Conservation (phyloP, 2,888 invertebrate species). For the Limulus polyphemus region DNA sequence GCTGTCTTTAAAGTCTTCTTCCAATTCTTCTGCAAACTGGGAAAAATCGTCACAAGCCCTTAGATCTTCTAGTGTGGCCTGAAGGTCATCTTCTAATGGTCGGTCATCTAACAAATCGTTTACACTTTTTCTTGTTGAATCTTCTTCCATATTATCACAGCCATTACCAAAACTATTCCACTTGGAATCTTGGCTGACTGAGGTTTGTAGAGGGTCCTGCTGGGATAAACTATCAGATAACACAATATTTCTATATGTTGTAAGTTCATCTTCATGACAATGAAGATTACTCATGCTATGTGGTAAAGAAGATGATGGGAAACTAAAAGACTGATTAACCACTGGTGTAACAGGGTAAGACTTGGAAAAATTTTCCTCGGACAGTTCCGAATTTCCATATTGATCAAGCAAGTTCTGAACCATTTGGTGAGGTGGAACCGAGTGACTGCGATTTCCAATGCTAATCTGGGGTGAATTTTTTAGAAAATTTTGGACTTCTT, state of each 20-base stretch:
- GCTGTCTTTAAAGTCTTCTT: slow-evolving; percentile 5
- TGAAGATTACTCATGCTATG: no score
- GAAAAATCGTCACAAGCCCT: slow-evolving; percentile 30
- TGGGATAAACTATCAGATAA: not conserved
- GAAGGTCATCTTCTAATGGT: slow-evolving; percentile 25
- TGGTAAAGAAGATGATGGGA: slow-evolving; percentile 13
- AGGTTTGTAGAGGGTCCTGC: not conserved
- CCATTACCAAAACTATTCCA: slow-evolving; percentile 10
- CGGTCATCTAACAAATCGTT: slow-evolving; percentile 18
- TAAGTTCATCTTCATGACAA: not conserved
- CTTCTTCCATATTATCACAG: slow-evolving; percentile 7
- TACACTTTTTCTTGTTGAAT: slow-evolving; percentile 17
- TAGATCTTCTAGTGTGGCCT: slow-evolving; percentile 27
- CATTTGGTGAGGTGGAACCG: slow-evolving; percentile 58
- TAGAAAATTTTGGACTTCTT: slow-evolving; percentile 17
- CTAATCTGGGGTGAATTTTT: slow-evolving; percentile 7
- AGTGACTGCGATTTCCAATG: slow-evolving; percentile 51
- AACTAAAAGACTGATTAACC: slow-evolving; percentile 20
- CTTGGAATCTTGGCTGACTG: slow-evolving; percentile 1
- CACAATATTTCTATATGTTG: not conserved
- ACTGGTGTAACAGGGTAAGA: slow-evolving; percentile 25
- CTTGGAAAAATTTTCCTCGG: slow-evolving; percentile 8
- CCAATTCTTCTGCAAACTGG: slow-evolving; percentile 26
- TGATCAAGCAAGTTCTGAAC: slow-evolving; percentile 26
- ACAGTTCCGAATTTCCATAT: slow-evolving; percentile 5